Base-by-base conservation (phyloP, 2,797 vertebrate genomes). In the Hippoglossus hippoglossus region DNA sequence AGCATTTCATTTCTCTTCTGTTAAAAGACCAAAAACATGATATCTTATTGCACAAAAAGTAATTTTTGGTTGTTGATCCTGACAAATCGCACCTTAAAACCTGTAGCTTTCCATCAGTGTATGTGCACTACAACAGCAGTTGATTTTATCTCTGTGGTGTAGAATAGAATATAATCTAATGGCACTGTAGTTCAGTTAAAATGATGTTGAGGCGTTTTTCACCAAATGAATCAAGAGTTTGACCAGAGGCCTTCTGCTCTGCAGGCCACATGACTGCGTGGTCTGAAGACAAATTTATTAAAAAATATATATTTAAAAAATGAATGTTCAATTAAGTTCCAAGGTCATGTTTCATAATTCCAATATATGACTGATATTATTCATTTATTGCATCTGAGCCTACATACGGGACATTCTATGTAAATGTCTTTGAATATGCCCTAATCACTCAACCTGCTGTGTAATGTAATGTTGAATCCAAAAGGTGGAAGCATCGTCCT, bases 31-130 rank as follows among this genome's bases (percentile, higher is more conserved):
- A 44, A 46, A 63, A 55, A 47, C 44, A n/a, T 63, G 28, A 58
- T 18, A 24, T 69, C 58, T 44, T 21, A 28, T 49, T 44, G 53
- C 6, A 63, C 57, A 18, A 64, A 13, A 71, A 26, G 7, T 41
- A 0, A 3, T 21, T 74, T 71, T 64, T 66, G 52, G 21, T 65
- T 54, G 24, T 55, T 0, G 1, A 59, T 68, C 56, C 60, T 71
- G 73, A 69, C 50, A 46, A 68, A 59, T 53, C 0, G 34, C 76
- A 73, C 76, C 75, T 81, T 76, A 34, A 77, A 84, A 59, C 18
- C 56, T 41, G 63, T 74, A 57, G 53, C 66, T 80, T 61, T 62
- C 24, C 18, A 2, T 13, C 1, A 1, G 19, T 72, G 15, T 66
- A 50, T 49, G n/a, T 63, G 57, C 25, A 51, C 22, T 3, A n/a